Evolutionary conservation across 2,797 vertebrate species (phyloP).

Genomic region (Chelonia mydas): DNA sequence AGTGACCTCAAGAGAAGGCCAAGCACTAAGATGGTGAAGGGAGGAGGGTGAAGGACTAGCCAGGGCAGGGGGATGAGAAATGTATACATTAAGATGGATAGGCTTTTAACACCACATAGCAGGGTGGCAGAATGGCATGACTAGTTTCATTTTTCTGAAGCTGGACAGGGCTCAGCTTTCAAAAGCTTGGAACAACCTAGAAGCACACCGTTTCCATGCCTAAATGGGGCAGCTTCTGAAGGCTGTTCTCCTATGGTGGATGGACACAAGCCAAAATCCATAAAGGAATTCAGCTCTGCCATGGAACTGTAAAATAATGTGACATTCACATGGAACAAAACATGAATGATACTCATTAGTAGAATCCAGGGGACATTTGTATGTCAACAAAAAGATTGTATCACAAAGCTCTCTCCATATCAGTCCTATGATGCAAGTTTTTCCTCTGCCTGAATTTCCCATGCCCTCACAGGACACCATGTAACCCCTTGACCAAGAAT

Average conservation of each 20-base stretch:
- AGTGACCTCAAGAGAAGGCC: neutral
- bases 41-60: neutral
- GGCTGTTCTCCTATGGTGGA: neutral
- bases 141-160: neutral
- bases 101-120: neutral
- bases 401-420: neutral
- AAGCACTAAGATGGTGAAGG: neutral
- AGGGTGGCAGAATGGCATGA: neutral
- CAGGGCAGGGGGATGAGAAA: rapidly evolving
- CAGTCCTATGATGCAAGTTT: neutral
- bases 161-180: neutral
- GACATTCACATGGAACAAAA: neutral
- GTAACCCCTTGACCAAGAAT: neutral
- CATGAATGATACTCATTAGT: neutral
- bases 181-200: neutral
- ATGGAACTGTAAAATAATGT: slow-evolving; percentile 8
- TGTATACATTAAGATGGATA: neutral
- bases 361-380: neutral
- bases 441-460: slow-evolving; percentile 8
- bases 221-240: neutral
- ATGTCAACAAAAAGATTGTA: slow-evolving; percentile 4
- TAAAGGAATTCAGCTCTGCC: neutral
- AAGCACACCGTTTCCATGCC: neutral
- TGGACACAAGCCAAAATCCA: neutral
- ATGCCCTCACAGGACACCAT: neutral